Conservation (phyloP, 2,113 vertebrate genomes). For the Corythaixoides concolor region DNA sequence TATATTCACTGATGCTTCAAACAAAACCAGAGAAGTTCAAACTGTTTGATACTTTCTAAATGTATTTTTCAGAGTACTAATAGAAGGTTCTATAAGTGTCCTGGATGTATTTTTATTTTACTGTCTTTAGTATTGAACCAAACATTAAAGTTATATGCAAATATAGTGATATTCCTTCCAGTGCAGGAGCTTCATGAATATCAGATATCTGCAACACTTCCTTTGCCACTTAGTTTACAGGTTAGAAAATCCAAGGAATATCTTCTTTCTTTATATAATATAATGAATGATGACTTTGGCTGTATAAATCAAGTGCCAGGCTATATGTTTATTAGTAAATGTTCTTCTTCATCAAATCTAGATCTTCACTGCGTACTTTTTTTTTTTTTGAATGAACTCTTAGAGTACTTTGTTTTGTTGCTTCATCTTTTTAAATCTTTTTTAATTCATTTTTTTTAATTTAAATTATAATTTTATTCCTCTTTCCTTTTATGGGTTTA, state of each 20-base stretch:
- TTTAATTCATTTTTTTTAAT: background rate
- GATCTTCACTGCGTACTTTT: background rate
- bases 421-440: background rate
- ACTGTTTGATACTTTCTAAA: background rate
- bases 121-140: background rate
- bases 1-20: background rate
- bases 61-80: background rate
- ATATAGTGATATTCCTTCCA: background rate
- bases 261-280: background rate
- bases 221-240: background rate
- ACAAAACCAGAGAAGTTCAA: background rate
- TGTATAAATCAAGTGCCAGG: background rate
- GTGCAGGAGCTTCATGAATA: background rate
- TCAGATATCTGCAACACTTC: background rate
- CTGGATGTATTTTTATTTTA: background rate
- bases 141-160: background rate
- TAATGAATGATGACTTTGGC: background rate
- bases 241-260: background rate
- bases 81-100: background rate
- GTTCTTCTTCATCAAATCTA: background rate
- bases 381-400: background rate
- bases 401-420: background rate
- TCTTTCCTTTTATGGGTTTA: background rate
- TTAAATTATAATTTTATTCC: background rate
- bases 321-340: background rate